phyloP scores from a whole-genome alignment of 2,113 vertebrate species.

The Taxidea taxus region DNA sequence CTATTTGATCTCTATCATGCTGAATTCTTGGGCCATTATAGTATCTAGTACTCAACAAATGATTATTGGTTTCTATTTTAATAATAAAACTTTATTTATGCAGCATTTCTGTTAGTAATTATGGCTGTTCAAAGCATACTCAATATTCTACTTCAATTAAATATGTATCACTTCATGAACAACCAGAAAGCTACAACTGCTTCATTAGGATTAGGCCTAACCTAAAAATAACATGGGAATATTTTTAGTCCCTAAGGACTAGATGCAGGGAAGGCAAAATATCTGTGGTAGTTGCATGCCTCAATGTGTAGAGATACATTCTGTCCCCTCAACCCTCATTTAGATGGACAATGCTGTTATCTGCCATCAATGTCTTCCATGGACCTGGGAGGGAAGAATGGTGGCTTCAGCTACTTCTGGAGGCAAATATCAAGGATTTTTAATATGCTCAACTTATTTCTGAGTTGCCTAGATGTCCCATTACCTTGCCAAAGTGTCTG shows the following conservation, averaged over 20 bases:
- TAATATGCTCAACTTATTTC: background rate
- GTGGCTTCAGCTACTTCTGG: background rate
- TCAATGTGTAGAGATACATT: background rate
- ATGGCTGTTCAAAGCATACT: slow-evolving; percentile 9
- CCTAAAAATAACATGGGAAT: slow-evolving; percentile 16
- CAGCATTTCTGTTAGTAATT: background rate
- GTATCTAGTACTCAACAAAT: background rate
- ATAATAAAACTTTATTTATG: background rate
- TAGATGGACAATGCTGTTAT: background rate
- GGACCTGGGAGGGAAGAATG: background rate
- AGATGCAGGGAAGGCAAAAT: background rate
- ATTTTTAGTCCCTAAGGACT: background rate
- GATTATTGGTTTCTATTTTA: background rate
- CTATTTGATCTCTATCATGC: background rate
- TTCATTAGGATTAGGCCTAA: background rate
- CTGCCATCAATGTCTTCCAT: background rate
- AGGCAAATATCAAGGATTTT: background rate
- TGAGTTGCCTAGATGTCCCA: background rate
- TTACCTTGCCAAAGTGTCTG: background rate
- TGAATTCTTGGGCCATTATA: background rate
- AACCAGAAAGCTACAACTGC: background rate
- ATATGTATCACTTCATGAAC: background rate
- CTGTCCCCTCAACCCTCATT: background rate
- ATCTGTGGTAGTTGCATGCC: background rate
- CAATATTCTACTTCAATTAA: slow-evolving; percentile 27